These are phyloP conservation scores for Mus spicilegus DNA, from an alignment of 2,113 vertebrate species.

Conservation along the genomic window DNA sequence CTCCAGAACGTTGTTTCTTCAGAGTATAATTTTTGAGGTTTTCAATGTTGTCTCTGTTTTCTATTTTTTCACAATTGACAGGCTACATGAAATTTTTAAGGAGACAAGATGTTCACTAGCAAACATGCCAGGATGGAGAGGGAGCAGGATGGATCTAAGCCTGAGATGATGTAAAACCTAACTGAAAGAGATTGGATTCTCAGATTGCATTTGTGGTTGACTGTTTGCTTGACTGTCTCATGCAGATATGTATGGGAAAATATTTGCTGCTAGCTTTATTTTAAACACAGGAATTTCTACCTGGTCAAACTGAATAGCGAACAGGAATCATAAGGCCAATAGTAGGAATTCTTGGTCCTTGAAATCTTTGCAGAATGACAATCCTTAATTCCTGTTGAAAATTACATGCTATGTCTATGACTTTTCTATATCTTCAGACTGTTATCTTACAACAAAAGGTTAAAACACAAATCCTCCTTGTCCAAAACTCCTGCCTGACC, in stretches of 20 bases:
- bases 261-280: neutral
- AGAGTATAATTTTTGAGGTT: constrained; percentile 27
- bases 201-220: constrained; percentile 1
- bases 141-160: neutral
- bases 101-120: neutral
- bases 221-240: neutral
- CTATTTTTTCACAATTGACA: neutral
- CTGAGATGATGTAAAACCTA: constrained; percentile 1
- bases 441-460: neutral
- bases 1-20: neutral
- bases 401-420: neutral
- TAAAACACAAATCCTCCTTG: neutral
- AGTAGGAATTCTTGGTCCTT: neutral
- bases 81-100: constrained; percentile 6
- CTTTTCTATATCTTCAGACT: neutral
- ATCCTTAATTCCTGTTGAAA: constrained; percentile 1
- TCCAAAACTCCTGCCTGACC: neutral
- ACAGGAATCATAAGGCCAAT: neutral
- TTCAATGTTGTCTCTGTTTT: constrained; percentile 33
- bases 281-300: constrained; percentile 32
- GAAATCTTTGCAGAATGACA: constrained; percentile 4
- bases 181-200: constrained; percentile 40
- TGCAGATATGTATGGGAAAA: constrained; percentile 18
- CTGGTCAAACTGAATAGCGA: neutral
- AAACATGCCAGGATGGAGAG: neutral